Evolutionary conservation across 2,888 invertebrate species (phyloP).

Genomic region (Cryptus viduatorius): DNA sequence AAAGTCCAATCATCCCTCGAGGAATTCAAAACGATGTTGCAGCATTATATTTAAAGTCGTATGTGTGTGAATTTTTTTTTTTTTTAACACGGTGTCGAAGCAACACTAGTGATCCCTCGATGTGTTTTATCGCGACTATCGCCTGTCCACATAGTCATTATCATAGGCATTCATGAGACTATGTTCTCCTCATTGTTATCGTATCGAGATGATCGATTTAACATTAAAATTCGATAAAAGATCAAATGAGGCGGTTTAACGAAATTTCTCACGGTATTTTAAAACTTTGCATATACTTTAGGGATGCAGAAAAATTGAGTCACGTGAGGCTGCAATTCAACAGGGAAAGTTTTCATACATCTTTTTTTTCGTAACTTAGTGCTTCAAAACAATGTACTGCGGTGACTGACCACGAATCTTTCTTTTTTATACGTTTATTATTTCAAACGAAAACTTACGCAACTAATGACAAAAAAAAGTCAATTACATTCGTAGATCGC

Average conservation of each 20-base stretch:
- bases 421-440: no score
- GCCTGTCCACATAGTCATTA: constrained; percentile 57
- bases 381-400: no score
- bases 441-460: no score
- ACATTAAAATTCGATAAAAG: constrained; percentile 28
- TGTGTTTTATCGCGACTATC: constrained; percentile 27
- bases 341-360: no score
- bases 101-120: constrained; percentile 27
- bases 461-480: no score
- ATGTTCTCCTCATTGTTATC: constrained; percentile 52
- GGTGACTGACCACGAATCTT: no score
- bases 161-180: constrained; percentile 57
- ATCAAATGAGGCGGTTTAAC: constrained; percentile 37
- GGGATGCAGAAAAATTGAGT: not conserved
- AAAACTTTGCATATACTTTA: constrained; percentile 18
- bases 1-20: constrained; percentile 81
- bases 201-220: constrained; percentile 52
- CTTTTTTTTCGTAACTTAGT: no score
- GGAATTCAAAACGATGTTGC: constrained; percentile 79
- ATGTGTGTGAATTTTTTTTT: constrained; percentile 68
- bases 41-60: constrained; percentile 15
- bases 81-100: constrained; percentile 59
- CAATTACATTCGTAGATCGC: no score
- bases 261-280: constrained; percentile 58
- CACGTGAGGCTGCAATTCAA: no score